Evolutionary conservation across 2,888 invertebrate species (phyloP), one percentile per base, ranked within the genome.

Genomic region (Molorchus minor): DNA sequence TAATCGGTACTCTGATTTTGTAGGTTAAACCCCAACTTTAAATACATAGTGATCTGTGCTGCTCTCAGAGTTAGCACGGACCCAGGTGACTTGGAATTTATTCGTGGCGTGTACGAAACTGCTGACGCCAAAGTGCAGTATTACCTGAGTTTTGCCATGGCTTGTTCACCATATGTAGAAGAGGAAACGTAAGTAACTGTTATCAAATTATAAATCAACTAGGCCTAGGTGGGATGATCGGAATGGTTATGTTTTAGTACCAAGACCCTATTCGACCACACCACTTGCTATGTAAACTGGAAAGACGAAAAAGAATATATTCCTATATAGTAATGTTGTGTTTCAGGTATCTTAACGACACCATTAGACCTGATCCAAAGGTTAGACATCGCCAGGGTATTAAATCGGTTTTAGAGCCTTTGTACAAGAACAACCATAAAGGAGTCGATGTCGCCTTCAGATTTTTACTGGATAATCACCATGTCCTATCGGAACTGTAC

Each of bases 371-470:
- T 4, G 29, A 4, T 2, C 29, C 25, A 16, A 29, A 16, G 0
- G 16, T 44, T 10, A 44, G 15, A 13, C 2, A 21, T 25, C n/a
- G n/a, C n/a, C 44, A 44, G 10, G 44, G 29, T 15, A 8, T 29
- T 1, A 2, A 29, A 3, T 12, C 13, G 1, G 29, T 44, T 16
- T 44, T 44, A 16, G 5, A 8, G 3, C 10, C 44, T 3, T 19
- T 46, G 1, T 17, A 17, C 17, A 17, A n/a, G 10, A 16, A 29
- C 2, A 46, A 17, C 8, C 17, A 30, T 3, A 8, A n/a, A 12
- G 46, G 30, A 10, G 46, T 46, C 19, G 46, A 46, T 5, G 33
- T 46, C 8, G 46, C 46, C 17, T 33, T 46, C 17, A 16, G 33
- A 2, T 46, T 46, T 17, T 17, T 46, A 16, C 17, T 46, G 19